phyloP scores from a whole-genome alignment of 2,797 vertebrate genomes.

The Coreius guichenoti region DNA sequence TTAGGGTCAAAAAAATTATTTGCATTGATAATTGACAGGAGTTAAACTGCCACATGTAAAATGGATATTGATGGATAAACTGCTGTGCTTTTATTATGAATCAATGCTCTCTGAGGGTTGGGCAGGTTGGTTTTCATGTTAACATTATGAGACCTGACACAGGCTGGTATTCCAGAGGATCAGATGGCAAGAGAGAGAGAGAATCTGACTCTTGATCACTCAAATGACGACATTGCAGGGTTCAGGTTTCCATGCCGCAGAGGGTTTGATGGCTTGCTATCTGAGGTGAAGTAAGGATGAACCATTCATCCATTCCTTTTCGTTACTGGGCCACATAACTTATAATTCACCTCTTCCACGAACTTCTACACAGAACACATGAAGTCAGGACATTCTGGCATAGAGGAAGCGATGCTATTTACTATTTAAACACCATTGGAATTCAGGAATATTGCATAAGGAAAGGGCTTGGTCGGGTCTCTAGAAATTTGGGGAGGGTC shows the following conservation, averaged over 20 bases:
- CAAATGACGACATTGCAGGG: conserved; percentile 17
- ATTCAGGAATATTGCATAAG: conserved; percentile 45
- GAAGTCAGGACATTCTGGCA: conserved; percentile 2
- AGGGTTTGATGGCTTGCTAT: conserved; percentile 41
- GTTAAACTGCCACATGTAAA: conserved; percentile 11
- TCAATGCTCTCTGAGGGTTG: conserved; percentile 42
- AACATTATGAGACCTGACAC: conserved; percentile 40
- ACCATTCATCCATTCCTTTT: not conserved
- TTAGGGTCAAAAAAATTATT: not conserved
- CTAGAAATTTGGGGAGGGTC: conserved; percentile 14
- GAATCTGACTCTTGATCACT: conserved; percentile 27
- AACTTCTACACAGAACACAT: not conserved
- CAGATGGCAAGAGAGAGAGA: conserved; percentile 35
- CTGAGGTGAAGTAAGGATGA: conserved; percentile 28
- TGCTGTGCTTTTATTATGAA: conserved; percentile 38
- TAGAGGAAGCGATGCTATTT: conserved; percentile 19
- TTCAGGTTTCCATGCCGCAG: conserved; percentile 45
- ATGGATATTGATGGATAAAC: conserved; percentile 4
- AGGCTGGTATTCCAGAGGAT: conserved; percentile 24
- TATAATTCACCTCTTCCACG: not conserved
- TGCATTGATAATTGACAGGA: conserved; percentile 25
- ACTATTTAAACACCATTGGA: conserved; percentile 63
- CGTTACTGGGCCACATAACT: not conserved
- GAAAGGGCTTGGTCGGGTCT: not conserved
- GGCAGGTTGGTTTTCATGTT: conserved; percentile 55